Conservation (phyloP, 2,113 vertebrate species). For the Scatophagus argus region DNA sequence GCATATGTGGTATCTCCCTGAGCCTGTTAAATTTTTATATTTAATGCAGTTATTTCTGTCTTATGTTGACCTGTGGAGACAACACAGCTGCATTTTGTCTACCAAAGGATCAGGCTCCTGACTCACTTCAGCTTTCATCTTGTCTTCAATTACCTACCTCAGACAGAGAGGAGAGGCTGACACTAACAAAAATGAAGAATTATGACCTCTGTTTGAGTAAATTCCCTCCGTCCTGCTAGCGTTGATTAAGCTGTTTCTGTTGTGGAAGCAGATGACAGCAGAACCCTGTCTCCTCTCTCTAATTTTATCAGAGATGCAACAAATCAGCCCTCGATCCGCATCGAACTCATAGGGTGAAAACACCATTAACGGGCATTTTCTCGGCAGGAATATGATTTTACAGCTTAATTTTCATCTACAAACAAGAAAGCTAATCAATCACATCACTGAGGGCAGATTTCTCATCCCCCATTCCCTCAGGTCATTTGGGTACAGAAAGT, state of each 20-base stretch:
- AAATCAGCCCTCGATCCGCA: slow-evolving; percentile 80
- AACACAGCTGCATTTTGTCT: slow-evolving; percentile 28
- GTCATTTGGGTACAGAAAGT: slow-evolving; percentile 71
- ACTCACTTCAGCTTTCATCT: slow-evolving; percentile 44
- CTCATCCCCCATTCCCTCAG: slow-evolving; percentile 55
- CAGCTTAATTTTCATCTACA: slow-evolving; percentile 90
- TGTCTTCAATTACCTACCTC: slow-evolving; percentile 59
- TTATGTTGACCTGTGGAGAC: slow-evolving; percentile 28
- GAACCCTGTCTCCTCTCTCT: slow-evolving; percentile 79
- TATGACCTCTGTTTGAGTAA: slow-evolving; percentile 71
- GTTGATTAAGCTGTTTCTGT: slow-evolving; percentile 84
- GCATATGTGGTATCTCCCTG: slow-evolving; percentile 68
- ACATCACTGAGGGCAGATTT: slow-evolving; percentile 55
- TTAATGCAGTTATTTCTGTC: slow-evolving; percentile 40
- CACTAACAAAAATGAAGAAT: slow-evolving; percentile 77
- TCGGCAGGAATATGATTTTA: slow-evolving; percentile 84
- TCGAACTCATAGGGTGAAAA: slow-evolving; percentile 80
- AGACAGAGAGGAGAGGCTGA: slow-evolving; percentile 62
- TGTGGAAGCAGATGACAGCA: slow-evolving; percentile 80
- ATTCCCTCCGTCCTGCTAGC: slow-evolving; percentile 68
- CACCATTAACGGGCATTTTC: slow-evolving; percentile 82
- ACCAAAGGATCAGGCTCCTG: slow-evolving; percentile 55
- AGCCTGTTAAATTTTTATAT: slow-evolving; percentile 33
- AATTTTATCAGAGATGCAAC: slow-evolving; percentile 85
- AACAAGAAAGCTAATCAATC: slow-evolving; percentile 81